These are phyloP conservation scores for Riparia riparia DNA, from an alignment of 2,113 vertebrate genomes.

Conservation along the genomic window DNA sequence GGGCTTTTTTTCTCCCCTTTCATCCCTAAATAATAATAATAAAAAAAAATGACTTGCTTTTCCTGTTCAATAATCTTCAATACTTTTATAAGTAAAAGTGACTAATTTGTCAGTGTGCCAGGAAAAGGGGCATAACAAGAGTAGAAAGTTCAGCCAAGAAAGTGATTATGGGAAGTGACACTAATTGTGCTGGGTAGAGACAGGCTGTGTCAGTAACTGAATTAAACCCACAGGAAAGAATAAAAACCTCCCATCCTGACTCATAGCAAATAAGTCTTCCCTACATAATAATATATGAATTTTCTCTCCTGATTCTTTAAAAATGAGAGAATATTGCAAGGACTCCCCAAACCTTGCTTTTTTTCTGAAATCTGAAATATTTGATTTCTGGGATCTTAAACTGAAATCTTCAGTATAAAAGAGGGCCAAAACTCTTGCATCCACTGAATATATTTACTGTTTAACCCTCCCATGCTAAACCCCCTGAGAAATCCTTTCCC, in stretches of 20 bases:
- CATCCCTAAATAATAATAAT: not conserved
- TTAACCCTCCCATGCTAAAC: not conserved
- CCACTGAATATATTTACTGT: not conserved
- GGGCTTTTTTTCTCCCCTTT: not conserved
- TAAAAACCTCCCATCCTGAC: not conserved
- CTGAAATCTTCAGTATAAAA: not conserved
- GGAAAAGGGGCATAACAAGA: not conserved
- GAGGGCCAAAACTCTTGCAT: not conserved
- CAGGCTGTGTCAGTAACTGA: not conserved
- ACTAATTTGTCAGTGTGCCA: not conserved
- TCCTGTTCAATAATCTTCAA: not conserved
- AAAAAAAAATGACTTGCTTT: not conserved
- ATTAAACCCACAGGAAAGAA: not conserved
- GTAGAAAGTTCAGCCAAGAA: not conserved
- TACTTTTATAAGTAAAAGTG: not conserved
- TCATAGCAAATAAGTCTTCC: not conserved
- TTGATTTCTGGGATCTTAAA: not conserved
- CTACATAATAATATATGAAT: not conserved
- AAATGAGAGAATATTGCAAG: not conserved
- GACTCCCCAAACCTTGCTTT: not conserved
- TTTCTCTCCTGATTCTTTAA: not conserved
- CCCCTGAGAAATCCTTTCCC: not conserved
- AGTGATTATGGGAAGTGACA: not conserved
- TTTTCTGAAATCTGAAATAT: not conserved
- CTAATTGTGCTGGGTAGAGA: not conserved